Percentiles rank a stretch among this genome's conserved stretches.
These are phyloP conservation scores for Lacanobia wlatinum DNA, from an alignment of 2,888 invertebrate species.

Conservation along the genomic window DNA sequence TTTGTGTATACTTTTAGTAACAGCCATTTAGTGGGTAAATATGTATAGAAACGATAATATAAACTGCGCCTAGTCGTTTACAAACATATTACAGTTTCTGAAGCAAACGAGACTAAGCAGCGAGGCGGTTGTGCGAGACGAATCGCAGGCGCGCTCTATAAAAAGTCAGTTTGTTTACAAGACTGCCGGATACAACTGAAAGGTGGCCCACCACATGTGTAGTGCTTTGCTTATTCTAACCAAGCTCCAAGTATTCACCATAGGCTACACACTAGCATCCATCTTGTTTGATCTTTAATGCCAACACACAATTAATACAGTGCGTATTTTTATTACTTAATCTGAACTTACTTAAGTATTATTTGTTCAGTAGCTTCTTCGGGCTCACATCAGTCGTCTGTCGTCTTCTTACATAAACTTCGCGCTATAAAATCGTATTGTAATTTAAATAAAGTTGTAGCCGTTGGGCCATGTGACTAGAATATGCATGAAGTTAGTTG, in stretches of 20 bases:
- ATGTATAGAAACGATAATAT: slow-evolving; percentile 56
- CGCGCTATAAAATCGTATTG: slow-evolving; percentile 52
- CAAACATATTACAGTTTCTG: slow-evolving; percentile 71
- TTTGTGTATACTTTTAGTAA: slow-evolving; percentile 34
- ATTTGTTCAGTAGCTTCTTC: slow-evolving; percentile 26
- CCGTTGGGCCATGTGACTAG: slow-evolving; percentile 69
- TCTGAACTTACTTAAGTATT: slow-evolving; percentile 10
- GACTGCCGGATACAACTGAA: slow-evolving; percentile 82
- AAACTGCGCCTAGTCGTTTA: slow-evolving; percentile 69
- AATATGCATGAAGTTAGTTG: slow-evolving; percentile 76
- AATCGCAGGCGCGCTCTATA: slow-evolving; percentile 85
- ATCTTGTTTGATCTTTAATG: slow-evolving; percentile 28
- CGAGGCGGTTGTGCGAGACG: slow-evolving; percentile 78
- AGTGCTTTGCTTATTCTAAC: slow-evolving; percentile 78
- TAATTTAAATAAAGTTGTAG: slow-evolving; percentile 68
- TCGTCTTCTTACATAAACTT: slow-evolving; percentile 38
- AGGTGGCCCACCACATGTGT: slow-evolving; percentile 82
- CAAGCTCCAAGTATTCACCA: slow-evolving; percentile 63
- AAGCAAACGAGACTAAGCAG: slow-evolving; percentile 74
- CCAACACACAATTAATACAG: slow-evolving; percentile 11
- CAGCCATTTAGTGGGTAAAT: slow-evolving; percentile 46
- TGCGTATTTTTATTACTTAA: slow-evolving; percentile 11
- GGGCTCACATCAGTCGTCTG: slow-evolving; percentile 22
- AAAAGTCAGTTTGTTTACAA: slow-evolving; percentile 87
- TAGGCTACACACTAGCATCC: slow-evolving; percentile 26